Conservation (phyloP, 2,888 invertebrate genomes). For the Ophion costatus region DNA sequence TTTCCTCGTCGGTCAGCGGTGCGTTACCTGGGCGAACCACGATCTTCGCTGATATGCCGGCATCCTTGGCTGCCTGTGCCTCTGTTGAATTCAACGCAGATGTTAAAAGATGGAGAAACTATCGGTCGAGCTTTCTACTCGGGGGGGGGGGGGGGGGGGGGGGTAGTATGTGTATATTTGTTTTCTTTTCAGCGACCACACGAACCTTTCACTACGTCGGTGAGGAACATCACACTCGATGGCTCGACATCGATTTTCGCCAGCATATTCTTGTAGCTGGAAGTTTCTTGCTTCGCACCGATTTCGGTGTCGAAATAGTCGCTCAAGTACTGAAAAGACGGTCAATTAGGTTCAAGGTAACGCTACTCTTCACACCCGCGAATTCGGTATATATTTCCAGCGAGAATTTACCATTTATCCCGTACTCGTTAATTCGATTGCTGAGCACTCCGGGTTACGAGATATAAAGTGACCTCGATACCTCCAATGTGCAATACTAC, state of each 20-base stretch:
- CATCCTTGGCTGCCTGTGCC: conserved; percentile 91
- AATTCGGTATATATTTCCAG: not conserved
- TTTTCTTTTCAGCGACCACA: conserved; percentile 19
- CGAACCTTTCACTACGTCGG: conserved; percentile 92
- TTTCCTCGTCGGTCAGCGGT: conserved; percentile 87
- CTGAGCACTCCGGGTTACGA: not conserved
- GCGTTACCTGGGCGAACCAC: conserved; percentile 93
- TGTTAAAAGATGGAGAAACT: not conserved
- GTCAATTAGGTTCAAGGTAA: conserved; percentile 15
- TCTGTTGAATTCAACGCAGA: conserved; percentile 85
- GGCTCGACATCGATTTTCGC: conserved; percentile 87
- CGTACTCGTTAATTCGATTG: not conserved
- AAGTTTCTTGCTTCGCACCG: conserved; percentile 91
- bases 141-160: no score
- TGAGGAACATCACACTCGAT: conserved; percentile 92
- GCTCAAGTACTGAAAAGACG: conserved; percentile 85
- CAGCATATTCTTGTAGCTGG: conserved; percentile 92
- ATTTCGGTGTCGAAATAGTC: conserved; percentile 95
- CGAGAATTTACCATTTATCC: not conserved
- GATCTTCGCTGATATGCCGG: conserved; percentile 89
- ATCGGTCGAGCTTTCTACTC: not conserved
- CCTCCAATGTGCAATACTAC: no score
- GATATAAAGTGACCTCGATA: no score
- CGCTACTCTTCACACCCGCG: not conserved
- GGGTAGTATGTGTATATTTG: not conserved